phyloP scores from a whole-genome alignment of 2,888 invertebrate genomes.

The Pomacea canaliculata region DNA sequence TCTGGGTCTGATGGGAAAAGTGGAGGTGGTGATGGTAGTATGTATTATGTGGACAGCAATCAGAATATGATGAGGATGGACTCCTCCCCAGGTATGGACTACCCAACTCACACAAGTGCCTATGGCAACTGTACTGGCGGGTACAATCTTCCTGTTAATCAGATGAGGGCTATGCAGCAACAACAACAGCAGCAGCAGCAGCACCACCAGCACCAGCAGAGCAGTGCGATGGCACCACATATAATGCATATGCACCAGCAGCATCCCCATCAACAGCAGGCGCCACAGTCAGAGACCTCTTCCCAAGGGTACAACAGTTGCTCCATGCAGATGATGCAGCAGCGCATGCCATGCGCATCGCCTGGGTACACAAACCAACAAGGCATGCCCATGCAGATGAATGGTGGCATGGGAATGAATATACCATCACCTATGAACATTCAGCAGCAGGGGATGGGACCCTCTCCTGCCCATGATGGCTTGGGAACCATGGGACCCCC shows the following conservation, averaged over 20 bases:
- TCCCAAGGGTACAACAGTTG: slow-evolving; percentile 20
- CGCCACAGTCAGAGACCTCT: not conserved
- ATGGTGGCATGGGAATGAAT: slow-evolving; percentile 16
- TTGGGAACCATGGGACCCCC: slow-evolving; percentile 11
- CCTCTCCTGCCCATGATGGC: not conserved
- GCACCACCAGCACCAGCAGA: slow-evolving; percentile 19
- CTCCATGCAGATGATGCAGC: slow-evolving; percentile 17
- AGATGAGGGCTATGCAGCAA: slow-evolving; percentile 18
- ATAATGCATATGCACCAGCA: slow-evolving; percentile 31
- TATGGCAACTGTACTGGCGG: slow-evolving; percentile 12
- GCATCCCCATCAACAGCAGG: slow-evolving; percentile 13
- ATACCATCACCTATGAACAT: slow-evolving; percentile 27
- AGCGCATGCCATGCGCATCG: slow-evolving; percentile 12
- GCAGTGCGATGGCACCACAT: slow-evolving; percentile 19
- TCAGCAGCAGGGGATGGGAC: slow-evolving; percentile 9
- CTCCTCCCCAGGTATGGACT: slow-evolving; percentile 27
- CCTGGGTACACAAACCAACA: slow-evolving; percentile 3
- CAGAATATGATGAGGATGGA: slow-evolving; percentile 47
- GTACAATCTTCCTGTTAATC: slow-evolving; percentile 15
- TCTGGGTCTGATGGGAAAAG: slow-evolving; percentile 8
- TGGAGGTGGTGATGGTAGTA: slow-evolving; percentile 8
- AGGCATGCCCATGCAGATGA: slow-evolving; percentile 11
- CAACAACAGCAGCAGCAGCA: slow-evolving; percentile 23
- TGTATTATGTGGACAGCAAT: slow-evolving; percentile 46
- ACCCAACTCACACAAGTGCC: slow-evolving; percentile 7